Evolutionary conservation across 2,888 invertebrate species (phyloP).

Genomic region (Agrilus mali): DNA sequence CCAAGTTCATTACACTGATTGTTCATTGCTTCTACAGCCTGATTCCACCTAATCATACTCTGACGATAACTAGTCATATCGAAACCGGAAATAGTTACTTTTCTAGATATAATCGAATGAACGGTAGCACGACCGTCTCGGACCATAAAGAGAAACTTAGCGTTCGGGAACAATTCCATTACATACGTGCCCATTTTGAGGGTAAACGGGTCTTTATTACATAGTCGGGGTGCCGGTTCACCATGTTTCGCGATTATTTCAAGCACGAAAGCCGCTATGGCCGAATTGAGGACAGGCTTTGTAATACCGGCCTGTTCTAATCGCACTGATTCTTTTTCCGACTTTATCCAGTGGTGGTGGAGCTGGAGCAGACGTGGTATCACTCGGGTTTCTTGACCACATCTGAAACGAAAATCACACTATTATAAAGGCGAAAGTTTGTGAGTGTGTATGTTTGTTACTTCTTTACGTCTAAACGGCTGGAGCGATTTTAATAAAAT

Average conservation of each 20-base stretch:
- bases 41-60: conserved; percentile 94
- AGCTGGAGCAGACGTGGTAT: conserved; percentile 93
- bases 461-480: too few relatives aligned
- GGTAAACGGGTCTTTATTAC: conserved; percentile 98
- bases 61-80: conserved; percentile 88
- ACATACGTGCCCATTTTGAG: conserved; percentile 94
- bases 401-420: conserved; percentile 46
- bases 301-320: conserved; percentile 90
- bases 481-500: too few relatives aligned
- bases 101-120: conserved; percentile 93
- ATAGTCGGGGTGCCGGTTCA: conserved; percentile 84
- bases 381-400: conserved; percentile 94
- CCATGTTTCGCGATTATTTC: conserved; percentile 96
- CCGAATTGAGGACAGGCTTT: conserved; percentile 82
- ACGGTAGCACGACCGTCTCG: conserved; percentile 97
- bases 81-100: conserved; percentile 60
- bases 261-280: conserved; percentile 91
- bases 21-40: conserved; percentile 89
- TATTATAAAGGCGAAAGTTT: too few relatives aligned
- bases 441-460: too few relatives aligned
- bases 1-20: conserved; percentile 81
- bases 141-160: conserved; percentile 96
- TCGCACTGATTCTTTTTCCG: conserved; percentile 81
- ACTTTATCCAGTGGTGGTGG: conserved; percentile 90
- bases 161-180: conserved; percentile 89